A percentile compares a stretch with the other conserved stretches of the same genome.
These are phyloP conservation scores for Drosophila multiciliata DNA, from an alignment of 2,888 invertebrate genomes.

Conservation along the genomic window DNA sequence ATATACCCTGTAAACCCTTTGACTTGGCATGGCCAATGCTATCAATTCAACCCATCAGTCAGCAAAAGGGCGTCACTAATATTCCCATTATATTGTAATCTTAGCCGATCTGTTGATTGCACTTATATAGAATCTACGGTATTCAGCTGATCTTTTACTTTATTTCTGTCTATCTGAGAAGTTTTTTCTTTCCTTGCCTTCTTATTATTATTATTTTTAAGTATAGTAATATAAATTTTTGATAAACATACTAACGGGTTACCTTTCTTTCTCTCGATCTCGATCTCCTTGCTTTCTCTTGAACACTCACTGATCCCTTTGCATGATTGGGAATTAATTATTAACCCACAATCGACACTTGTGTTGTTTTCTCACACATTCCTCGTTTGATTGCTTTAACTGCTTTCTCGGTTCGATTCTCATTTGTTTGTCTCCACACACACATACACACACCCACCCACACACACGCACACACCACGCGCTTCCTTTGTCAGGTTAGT, in stretches of 20 bases:
- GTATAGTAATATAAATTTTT: not conserved
- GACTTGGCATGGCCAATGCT: not conserved
- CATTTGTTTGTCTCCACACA: conserved; percentile 43
- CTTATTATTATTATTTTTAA: no score
- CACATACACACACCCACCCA: conserved; percentile 13
- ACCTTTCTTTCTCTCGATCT: conserved; percentile 34
- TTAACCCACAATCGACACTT: conserved; percentile 38
- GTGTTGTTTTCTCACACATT: conserved; percentile 30
- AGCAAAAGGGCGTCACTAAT: not conserved
- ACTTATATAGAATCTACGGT: not conserved
- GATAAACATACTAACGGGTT: conserved; percentile 53
- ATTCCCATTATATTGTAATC: not conserved
- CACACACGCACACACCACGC: conserved; percentile 59
- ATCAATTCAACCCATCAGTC: not conserved
- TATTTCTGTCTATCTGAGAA: conserved; percentile 1
- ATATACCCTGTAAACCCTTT: not conserved
- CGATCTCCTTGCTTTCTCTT: conserved; percentile 11
- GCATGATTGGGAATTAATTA: conserved; percentile 31
- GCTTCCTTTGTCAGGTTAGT: conserved; percentile 84
- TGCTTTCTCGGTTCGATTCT: conserved; percentile 60
- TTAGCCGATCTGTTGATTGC: not conserved
- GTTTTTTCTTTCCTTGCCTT: not conserved
- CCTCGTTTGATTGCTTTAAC: conserved; percentile 70
- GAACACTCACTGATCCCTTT: conserved; percentile 2
- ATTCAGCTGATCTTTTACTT: not conserved